phyloP scores from a whole-genome alignment of 2,113 vertebrate genomes.

The Trogon melanurus region DNA sequence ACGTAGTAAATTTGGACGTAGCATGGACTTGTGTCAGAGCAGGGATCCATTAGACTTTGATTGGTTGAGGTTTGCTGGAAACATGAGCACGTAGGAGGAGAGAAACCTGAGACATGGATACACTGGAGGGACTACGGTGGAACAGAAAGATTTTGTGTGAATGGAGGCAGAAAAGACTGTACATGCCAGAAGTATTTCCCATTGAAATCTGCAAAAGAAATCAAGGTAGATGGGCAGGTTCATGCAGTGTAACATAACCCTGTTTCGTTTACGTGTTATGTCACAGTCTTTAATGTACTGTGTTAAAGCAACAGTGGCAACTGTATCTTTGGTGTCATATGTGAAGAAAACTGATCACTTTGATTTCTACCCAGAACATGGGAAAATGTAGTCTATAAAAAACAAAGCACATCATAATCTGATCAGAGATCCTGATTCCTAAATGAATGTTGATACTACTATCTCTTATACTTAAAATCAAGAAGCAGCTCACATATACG shows the following conservation, averaged over 20 bases:
- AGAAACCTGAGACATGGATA: background rate
- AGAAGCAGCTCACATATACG: background rate
- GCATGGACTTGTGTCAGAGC: background rate
- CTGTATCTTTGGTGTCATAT: background rate
- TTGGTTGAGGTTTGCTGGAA: background rate
- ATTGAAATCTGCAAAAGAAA: background rate
- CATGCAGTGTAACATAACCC: background rate
- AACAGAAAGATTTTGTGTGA: background rate
- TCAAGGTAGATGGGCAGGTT: background rate
- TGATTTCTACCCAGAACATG: background rate
- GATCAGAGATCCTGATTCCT: background rate
- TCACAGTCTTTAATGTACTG: background rate
- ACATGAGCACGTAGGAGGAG: background rate
- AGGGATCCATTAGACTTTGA: background rate
- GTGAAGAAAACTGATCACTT: background rate
- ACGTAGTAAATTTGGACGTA: background rate
- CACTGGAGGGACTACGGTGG: fast-evolving
- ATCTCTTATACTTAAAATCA: background rate
- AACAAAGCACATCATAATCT: background rate
- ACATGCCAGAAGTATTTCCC: background rate
- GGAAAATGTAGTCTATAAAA: background rate
- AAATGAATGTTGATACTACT: background rate
- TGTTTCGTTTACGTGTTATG: background rate
- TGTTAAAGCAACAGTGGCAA: background rate
- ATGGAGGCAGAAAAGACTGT: background rate